Percentiles rank a stretch among this genome's conserved stretches.
Evolutionary conservation across 2,888 invertebrate species (phyloP).

Genomic region (Drosophila pullipes): DNA sequence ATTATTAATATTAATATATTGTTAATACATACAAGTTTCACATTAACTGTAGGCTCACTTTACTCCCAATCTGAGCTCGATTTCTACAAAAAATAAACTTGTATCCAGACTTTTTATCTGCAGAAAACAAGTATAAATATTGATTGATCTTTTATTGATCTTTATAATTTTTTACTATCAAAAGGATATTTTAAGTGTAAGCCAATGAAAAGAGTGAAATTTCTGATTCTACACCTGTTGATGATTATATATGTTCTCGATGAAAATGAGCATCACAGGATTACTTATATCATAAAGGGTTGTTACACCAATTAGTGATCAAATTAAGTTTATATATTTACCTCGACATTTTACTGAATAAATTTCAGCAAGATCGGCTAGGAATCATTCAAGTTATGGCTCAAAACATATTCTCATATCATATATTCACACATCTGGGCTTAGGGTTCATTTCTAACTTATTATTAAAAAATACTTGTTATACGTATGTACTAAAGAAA

Average conservation of each 20-base stretch:
- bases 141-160: no score
- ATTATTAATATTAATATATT: background rate
- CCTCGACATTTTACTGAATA: background rate
- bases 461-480: background rate
- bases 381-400: background rate
- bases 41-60: background rate
- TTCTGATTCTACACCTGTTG: background rate
- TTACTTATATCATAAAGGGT: background rate
- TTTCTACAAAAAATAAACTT: background rate
- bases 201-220: background rate
- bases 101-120: background rate
- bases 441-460: background rate
- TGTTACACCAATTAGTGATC: background rate
- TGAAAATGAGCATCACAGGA: background rate
- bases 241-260: background rate
- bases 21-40: no score
- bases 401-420: background rate
- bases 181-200: background rate
- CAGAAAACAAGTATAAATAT: background rate
- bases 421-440: background rate
- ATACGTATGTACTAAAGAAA: background rate
- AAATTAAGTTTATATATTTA: background rate
- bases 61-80: background rate
- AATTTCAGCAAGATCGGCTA: background rate
- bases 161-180: background rate